phyloP scores from a whole-genome alignment of 2,113 vertebrate genomes.

The Chinchilla lanigera region DNA sequence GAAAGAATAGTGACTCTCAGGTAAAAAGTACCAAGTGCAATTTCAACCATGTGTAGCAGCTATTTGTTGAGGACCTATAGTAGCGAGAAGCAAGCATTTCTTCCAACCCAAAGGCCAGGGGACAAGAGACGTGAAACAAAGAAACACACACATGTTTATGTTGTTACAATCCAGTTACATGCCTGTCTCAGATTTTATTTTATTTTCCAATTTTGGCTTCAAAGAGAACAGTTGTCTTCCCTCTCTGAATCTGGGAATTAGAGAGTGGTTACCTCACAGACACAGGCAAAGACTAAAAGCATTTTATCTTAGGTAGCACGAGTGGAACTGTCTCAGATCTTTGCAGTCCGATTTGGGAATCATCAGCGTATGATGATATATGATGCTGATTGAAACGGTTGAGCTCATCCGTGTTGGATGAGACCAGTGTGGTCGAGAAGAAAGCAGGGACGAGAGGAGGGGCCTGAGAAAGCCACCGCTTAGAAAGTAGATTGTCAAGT shows the following conservation, averaged over 20 bases:
- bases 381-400: not conserved
- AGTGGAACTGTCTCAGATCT: not conserved
- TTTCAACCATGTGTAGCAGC: not conserved
- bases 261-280: not conserved
- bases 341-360: not conserved
- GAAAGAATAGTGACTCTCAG: not conserved
- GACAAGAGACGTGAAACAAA: not conserved
- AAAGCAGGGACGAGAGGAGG: not conserved
- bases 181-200: not conserved
- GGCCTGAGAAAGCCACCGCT: not conserved
- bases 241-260: slow-evolving; percentile 6
- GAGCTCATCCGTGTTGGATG: not conserved
- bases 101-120: not conserved
- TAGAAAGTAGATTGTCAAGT: not conserved
- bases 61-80: not conserved
- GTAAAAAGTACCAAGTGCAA: not conserved
- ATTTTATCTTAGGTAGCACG: not conserved
- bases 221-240: not conserved
- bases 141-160: not conserved
- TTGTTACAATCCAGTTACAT: not conserved
- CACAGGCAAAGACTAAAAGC: not conserved
- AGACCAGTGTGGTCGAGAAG: not conserved
- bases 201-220: slow-evolving; percentile 11
- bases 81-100: not conserved
- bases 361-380: not conserved